Evolutionary conservation across 1,140 invertebrate species (phyloP).

Genomic region (Plutomurus gul): DNA sequence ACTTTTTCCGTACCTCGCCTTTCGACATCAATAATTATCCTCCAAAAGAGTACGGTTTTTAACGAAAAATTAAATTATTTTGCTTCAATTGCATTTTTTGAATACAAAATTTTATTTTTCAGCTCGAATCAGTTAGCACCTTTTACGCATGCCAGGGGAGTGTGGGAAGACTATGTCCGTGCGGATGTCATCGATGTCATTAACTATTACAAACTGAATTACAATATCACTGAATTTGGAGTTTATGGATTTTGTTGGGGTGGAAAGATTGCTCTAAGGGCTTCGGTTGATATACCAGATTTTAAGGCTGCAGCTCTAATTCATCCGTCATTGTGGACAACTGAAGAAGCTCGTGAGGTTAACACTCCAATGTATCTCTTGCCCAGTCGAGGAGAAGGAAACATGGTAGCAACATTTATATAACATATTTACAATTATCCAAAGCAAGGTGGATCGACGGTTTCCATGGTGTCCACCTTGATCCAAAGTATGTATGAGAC

Average conservation of each 20-base stretch:
- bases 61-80: neutral
- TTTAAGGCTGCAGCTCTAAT: constrained; percentile 24
- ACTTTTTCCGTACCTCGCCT: constrained; percentile 44
- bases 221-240: constrained; percentile 34
- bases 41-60: constrained; percentile 22
- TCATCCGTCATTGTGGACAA: constrained; percentile 36
- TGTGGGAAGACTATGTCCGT: constrained; percentile 33
- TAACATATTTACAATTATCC: too few relatives aligned
- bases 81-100: neutral
- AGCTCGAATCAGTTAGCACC: neutral
- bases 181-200: constrained; percentile 41
- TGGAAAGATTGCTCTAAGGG: constrained; percentile 39
- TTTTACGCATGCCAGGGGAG: neutral
- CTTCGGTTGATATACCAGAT: neutral
- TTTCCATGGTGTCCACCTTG: too few relatives aligned
- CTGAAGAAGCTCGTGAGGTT: constrained; percentile 14
- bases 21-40: constrained; percentile 3
- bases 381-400: constrained; percentile 37
- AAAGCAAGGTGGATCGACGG: too few relatives aligned
- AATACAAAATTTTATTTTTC: neutral
- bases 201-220: constrained; percentile 25
- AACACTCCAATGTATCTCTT: constrained; percentile 40
- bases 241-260: constrained; percentile 52
- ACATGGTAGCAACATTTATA: constrained; percentile 34
- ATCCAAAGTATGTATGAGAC: too few relatives aligned